These are phyloP conservation scores for Euura lappo DNA, from an alignment of 1,140 invertebrate genomes.

Conservation along the genomic window DNA sequence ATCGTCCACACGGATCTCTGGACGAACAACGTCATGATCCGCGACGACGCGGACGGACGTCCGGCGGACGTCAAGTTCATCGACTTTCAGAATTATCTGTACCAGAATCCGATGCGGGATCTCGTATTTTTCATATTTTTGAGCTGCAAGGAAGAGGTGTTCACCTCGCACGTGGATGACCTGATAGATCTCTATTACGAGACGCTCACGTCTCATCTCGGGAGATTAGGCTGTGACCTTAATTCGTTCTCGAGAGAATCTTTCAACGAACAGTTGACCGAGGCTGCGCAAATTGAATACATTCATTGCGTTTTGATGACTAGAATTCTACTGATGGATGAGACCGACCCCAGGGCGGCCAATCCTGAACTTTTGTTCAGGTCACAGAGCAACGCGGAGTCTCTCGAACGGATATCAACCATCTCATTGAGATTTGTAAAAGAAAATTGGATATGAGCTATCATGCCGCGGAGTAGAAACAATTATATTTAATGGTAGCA, in stretches of 20 bases:
- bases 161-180: constrained; percentile 55
- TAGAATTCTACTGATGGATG: constrained; percentile 44
- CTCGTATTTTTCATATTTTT: constrained; percentile 66
- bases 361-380: neutral
- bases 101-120: constrained; percentile 62
- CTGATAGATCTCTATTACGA: constrained; percentile 63
- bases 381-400: neutral
- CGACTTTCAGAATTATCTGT: constrained; percentile 67
- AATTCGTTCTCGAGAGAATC: constrained; percentile 28
- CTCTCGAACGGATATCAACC: neutral
- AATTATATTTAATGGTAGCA: too few species aligned
- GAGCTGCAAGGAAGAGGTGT: constrained; percentile 55
- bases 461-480: neutral
- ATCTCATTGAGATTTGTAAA: neutral
- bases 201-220: constrained; percentile 50
- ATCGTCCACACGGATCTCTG: constrained; percentile 68
- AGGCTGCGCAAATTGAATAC: constrained; percentile 39
- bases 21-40: constrained; percentile 68
- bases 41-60: constrained; percentile 36
- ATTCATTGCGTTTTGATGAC: constrained; percentile 45
- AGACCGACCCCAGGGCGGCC: constrained; percentile 12
- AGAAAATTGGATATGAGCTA: neutral
- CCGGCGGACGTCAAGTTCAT: constrained; percentile 64
- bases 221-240: constrained; percentile 38
- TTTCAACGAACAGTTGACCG: constrained; percentile 34